Conservation (phyloP, 2,888 invertebrate genomes). For the Chirona hameri region DNA sequence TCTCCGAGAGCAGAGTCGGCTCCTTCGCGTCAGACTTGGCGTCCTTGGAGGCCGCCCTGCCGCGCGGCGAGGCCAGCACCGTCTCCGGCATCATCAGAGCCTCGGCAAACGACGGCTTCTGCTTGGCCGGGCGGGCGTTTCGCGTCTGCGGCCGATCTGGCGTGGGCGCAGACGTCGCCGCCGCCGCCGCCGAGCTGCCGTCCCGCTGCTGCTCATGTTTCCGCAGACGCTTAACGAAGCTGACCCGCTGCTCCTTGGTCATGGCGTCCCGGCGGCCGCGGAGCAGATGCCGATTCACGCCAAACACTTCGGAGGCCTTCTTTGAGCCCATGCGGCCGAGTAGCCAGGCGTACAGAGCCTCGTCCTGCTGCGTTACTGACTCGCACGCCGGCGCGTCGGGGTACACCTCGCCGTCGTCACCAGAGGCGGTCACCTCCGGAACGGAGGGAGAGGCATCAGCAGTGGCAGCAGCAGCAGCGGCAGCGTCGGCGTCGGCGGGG, state of each 20-base stretch:
- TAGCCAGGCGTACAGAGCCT: slow-evolving; percentile 13
- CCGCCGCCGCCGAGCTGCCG: neutral
- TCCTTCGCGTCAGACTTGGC: neutral
- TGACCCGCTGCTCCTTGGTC: neutral
- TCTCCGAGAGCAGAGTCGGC: neutral
- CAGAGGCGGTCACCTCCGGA: no score
- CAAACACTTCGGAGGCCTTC: neutral
- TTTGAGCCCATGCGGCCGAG: neutral
- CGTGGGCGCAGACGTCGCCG: neutral
- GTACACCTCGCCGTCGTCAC: neutral
- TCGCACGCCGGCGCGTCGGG: neutral
- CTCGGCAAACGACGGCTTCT: neutral
- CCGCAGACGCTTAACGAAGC: neutral
- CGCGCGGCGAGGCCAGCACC: neutral
- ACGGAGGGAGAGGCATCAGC: no score
- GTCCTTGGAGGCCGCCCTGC: neutral
- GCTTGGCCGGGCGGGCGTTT: neutral
- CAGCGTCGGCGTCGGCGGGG: neutral
- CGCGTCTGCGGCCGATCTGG: neutral
- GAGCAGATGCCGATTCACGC: neutral
- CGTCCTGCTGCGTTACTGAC: neutral
- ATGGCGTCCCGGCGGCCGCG: neutral
- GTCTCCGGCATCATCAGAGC: neutral
- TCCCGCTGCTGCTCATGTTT: neutral
- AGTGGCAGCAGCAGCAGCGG: neutral